Evolutionary conservation across 2,113 vertebrate genomes (phyloP), one percentile per base, ranked within the genome.

Genomic region (Struthidea cinerea): DNA sequence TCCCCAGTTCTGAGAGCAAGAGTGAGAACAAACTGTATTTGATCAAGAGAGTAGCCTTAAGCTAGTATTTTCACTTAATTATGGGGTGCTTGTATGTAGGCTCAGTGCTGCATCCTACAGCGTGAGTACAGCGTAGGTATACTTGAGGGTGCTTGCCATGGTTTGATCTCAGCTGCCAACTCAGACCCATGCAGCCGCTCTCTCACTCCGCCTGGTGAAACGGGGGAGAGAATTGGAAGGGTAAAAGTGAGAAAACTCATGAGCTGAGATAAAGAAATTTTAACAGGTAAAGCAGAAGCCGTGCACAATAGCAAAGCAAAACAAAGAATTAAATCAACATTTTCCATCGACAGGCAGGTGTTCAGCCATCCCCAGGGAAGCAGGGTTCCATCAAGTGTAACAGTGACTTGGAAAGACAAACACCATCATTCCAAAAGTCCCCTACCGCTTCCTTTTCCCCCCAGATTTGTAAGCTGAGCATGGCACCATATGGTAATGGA

Each of bases 221-320:
- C 0, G 2, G 2, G 13, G 14, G 14, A 53, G 24, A 60, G 14
- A 47, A 35, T 3, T 41, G 21, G 47, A 49, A 47, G 23, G 23
- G 23, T n/a, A 24, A 24, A 50, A 67, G 32, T 50, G 59, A 81
- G 39, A 83, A 68, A 35, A 47, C 41, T 13, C 33, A 13, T 32
- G 10, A 69, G 6, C 32, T 61, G 55, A 47, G 30, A 61, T 69
- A 32, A 55, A 76, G 30, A 16, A 26, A 23, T 11, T 55, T 69
- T 69, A 60, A n/a, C 8, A 60, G 28, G 20, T 47, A 32, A 83
- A 41, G 55, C 26, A 60, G 47, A 83, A 41, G 17, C 21, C 5
- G 21, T 9, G 17, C 17, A 16, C 9, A 55, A 61, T 68, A 53
- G 14, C 24, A 55, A 53, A 60, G 20, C n/a, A 74, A 89, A 67